Evolutionary conservation across 2,888 invertebrate species (phyloP), one percentile per base, ranked within the genome.

Genomic region (Pemphredon lugubris): DNA sequence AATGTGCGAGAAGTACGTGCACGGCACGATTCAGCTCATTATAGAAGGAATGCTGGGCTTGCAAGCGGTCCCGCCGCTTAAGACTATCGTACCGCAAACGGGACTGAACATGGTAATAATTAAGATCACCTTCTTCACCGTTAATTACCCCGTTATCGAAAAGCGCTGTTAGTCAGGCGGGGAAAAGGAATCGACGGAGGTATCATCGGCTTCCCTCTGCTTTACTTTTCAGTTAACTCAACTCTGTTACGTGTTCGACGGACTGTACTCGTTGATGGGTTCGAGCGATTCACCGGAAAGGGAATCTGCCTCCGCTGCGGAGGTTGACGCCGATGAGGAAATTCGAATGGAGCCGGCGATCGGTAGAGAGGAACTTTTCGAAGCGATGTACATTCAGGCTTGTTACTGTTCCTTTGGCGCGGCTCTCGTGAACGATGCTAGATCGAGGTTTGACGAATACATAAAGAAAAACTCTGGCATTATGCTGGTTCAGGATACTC

Each of bases 331-430:
- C n/a, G 64, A 77, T 6, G 73, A 79, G 11, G 66, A 67, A 14
- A 5, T 1, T 4, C 11, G 5, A 0, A 85, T 86, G 0, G 82
- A 85, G 71, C 20, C 85, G 5, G 2, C 0, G 5, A 16, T 18
- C 14, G 13, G 88, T 83, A n/a, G 91, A 91, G 74, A 50, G 68
- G 54, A 87, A 34, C 32, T 87, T 14, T 57, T 88, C 23, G 89
- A 89, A 63, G 88, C 89, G 0, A 76, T 88, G 74, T 89, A 81
- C 32, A 86, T 93, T 6, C 92, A 95, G 90, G 93, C 95, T 0
- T 91, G 97, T 81, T 97, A 96, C 89, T 95, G 94, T 90, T 97
- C 97, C 0, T 88, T 98, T 5, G 98, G 98, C 0, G 97, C 96
- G 0, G 90, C 94, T 0, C 91, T 97, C 3, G 88, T 95, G 0